phyloP scores from a whole-genome alignment of 1,140 invertebrate species.

The Epicauta chinensis region DNA sequence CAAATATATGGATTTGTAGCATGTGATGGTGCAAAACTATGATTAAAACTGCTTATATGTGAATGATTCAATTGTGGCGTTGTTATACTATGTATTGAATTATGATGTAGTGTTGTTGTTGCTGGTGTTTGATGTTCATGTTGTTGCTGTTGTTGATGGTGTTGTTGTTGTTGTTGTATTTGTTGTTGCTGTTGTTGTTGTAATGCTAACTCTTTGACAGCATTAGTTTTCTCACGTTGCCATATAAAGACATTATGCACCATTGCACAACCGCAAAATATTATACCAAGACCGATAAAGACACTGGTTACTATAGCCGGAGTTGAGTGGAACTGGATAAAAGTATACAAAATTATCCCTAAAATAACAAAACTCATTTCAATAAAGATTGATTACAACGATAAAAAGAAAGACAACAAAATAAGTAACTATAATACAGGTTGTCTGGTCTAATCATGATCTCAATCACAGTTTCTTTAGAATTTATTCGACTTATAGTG shows the following conservation, averaged over 20 bases:
- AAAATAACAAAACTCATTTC: constrained; percentile 41
- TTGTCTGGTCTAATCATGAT: no score
- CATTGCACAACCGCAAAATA: constrained; percentile 88
- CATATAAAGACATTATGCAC: constrained; percentile 92
- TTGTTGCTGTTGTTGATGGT: constrained; percentile 23
- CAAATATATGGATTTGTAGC: constrained; percentile 40
- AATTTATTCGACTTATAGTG: no score
- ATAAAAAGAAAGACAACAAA: no score
- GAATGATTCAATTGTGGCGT: constrained; percentile 35
- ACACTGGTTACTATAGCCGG: constrained; percentile 84
- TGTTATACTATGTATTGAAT: constrained; percentile 34
- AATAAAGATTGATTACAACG: no score
- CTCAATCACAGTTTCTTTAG: no score
- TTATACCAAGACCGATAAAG: constrained; percentile 80
- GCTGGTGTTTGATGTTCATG: constrained; percentile 30
- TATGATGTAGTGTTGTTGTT: constrained; percentile 19
- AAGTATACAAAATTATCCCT: constrained; percentile 89
- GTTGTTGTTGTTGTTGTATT: constrained; percentile 20
- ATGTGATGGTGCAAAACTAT: constrained; percentile 33
- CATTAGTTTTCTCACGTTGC: constrained; percentile 77
- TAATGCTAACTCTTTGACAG: constrained; percentile 41
- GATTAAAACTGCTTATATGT: constrained; percentile 36
- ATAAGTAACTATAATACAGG: neutral
- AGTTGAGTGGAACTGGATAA: constrained; percentile 86
- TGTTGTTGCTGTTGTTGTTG: constrained; percentile 33